Percentiles rank a stretch among this genome's conserved stretches.
Evolutionary conservation across 2,888 invertebrate genomes (phyloP).

Genomic region (Nemoura dubitans): DNA sequence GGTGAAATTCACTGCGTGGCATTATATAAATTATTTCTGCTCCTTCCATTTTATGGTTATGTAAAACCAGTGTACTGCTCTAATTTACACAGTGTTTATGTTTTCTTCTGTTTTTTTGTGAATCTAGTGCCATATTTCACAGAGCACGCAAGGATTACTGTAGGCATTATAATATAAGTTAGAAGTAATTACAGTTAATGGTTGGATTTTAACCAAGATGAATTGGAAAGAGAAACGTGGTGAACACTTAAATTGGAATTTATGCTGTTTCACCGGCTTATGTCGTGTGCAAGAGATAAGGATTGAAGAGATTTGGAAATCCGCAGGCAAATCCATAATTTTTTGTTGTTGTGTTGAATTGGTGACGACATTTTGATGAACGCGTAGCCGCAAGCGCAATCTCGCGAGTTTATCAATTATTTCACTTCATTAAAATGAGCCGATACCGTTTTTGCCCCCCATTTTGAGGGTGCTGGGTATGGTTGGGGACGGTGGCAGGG

Average conservation of each 20-base stretch:
- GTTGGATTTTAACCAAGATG: constrained; percentile 33
- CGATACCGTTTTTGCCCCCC: too few relatives aligned
- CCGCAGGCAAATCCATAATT: background rate
- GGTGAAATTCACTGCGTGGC: too few relatives aligned
- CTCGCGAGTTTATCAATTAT: too few relatives aligned
- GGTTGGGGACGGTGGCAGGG: too few relatives aligned
- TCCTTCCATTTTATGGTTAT: background rate
- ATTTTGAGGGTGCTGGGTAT: constrained; percentile 24
- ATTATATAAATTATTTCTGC: background rate
- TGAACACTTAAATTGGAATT: constrained; percentile 1
- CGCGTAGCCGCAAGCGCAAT: too few relatives aligned
- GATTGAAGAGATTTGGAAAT: background rate
- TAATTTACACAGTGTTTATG: constrained; percentile 20
- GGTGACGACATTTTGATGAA: too few relatives aligned
- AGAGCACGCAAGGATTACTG: constrained; percentile 9
- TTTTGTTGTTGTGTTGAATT: background rate
- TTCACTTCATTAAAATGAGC: too few relatives aligned
- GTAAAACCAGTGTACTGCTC: background rate
- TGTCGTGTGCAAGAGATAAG: background rate
- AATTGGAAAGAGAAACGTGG: constrained; percentile 16
- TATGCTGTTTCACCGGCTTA: constrained; percentile 2
- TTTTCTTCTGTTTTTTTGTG: background rate
- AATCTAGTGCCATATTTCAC: background rate
- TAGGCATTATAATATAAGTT: constrained; percentile 25
- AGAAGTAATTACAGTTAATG: constrained; percentile 33